Conservation (phyloP, 64 coral and sea anemone species). For the Platygyra sinensis region DNA sequence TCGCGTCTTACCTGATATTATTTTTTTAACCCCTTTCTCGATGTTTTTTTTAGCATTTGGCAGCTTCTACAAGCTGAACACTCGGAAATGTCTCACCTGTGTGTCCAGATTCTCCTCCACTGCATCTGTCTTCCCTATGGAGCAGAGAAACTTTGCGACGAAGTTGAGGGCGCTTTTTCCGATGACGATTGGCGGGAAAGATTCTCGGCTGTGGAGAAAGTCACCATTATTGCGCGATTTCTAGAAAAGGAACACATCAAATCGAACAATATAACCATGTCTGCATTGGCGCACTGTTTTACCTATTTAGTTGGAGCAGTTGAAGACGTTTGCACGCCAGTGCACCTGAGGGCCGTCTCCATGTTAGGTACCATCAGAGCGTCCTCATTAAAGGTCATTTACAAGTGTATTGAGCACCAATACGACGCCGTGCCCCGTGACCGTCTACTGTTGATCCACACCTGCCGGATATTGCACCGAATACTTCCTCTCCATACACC, state of each 20-base stretch:
- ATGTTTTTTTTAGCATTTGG: constrained; percentile 69
- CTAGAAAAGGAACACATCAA: constrained; percentile 92
- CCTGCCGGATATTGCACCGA: constrained; percentile 85
- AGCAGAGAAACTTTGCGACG: constrained; percentile 89
- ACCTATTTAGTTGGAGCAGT: constrained; percentile 92
- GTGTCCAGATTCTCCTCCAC: constrained; percentile 83
- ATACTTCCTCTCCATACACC: constrained; percentile 89
- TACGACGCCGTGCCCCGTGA: constrained; percentile 86
- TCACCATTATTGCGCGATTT: constrained; percentile 82
- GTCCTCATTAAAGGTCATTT: constrained; percentile 75
- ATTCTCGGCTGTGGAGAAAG: constrained; percentile 86
- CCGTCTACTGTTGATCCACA: constrained; percentile 91
- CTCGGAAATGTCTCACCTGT: constrained; percentile 83
- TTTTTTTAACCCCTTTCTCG: background rate
- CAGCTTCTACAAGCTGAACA: constrained; percentile 86
- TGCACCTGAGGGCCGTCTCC: constrained; percentile 57
- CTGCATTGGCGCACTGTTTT: constrained; percentile 90
- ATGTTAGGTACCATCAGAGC: constrained; percentile 90
- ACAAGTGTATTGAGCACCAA: constrained; percentile 90
- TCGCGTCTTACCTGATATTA: background rate
- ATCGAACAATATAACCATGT: constrained; percentile 87
- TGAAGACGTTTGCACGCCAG: constrained; percentile 93
- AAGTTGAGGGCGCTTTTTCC: constrained; percentile 82
- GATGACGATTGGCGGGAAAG: constrained; percentile 92
- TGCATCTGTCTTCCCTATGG: constrained; percentile 94